Evolutionary conservation across 2,113 vertebrate genomes (phyloP).

Genomic region (Sterrhoptilus dennistouni): DNA sequence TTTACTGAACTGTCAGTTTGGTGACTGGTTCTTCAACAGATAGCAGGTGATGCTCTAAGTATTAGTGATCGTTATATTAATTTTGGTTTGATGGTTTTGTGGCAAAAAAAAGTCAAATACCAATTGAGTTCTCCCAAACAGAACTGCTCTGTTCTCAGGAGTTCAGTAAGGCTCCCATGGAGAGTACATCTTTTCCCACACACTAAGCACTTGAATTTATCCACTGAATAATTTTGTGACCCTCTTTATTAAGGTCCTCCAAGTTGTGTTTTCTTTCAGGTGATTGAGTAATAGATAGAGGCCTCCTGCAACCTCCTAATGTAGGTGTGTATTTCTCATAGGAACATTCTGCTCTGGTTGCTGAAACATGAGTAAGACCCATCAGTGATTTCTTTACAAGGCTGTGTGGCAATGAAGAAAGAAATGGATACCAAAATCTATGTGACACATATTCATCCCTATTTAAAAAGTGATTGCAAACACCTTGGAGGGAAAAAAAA

Average conservation of each 20-base stretch:
- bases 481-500: not conserved
- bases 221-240: not conserved
- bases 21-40: not conserved
- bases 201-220: not conserved
- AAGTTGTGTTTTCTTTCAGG: not conserved
- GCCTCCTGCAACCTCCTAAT: not conserved
- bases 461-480: not conserved
- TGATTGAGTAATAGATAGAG: not conserved
- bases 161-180: not conserved
- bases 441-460: rapidly evolving
- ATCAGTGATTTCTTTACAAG: not conserved
- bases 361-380: not conserved
- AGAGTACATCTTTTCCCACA: not conserved
- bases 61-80: not conserved
- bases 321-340: not conserved
- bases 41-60: not conserved
- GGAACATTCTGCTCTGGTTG: not conserved
- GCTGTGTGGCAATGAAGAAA: not conserved
- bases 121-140: not conserved
- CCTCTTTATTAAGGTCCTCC: not conserved
- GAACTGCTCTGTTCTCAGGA: not conserved
- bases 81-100: not conserved
- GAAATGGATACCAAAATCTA: not conserved
- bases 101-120: not conserved
- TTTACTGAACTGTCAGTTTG: not conserved